These are phyloP conservation scores for Macrotus californicus DNA, from an alignment of 2,113 vertebrate genomes.

Conservation along the genomic window DNA sequence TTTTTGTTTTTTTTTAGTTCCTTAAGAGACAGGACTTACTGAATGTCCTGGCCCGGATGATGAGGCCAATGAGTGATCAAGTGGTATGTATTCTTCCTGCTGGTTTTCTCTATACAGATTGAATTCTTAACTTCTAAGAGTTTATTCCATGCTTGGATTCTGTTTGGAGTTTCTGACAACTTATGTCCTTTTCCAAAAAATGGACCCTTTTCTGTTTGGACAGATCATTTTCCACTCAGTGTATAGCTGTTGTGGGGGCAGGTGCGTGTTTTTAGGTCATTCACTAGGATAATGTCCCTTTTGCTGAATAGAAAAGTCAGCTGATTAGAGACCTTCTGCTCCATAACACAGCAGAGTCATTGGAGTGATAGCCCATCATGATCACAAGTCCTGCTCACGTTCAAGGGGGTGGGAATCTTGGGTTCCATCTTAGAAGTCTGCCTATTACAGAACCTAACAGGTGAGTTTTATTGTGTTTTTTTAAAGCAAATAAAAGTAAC, in stretches of 20 bases:
- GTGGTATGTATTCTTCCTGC: slow-evolving; percentile 84
- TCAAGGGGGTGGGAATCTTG: neutral
- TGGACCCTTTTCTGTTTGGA: neutral
- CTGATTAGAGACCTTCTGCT: neutral
- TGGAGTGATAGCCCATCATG: neutral
- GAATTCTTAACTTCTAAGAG: neutral
- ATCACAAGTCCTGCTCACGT: neutral
- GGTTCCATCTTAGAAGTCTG: neutral
- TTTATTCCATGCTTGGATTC: neutral
- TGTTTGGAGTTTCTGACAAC: neutral
- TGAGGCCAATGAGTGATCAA: slow-evolving; percentile 96
- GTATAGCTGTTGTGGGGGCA: neutral
- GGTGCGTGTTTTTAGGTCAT: neutral
- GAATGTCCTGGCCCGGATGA: slow-evolving; percentile 96
- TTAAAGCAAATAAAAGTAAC: slow-evolving; percentile 98
- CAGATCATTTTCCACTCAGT: neutral
- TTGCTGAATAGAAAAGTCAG: neutral
- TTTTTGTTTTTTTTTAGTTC: slow-evolving; percentile 81
- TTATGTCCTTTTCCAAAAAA: neutral
- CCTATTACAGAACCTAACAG: neutral
- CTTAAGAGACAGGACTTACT: slow-evolving; percentile 97
- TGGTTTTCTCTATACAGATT: neutral
- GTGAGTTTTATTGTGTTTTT: neutral
- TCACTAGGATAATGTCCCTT: neutral
- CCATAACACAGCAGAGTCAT: neutral